Base-by-base conservation (phyloP, 2,797 vertebrate genomes). In the Acropternis orthonyx region DNA sequence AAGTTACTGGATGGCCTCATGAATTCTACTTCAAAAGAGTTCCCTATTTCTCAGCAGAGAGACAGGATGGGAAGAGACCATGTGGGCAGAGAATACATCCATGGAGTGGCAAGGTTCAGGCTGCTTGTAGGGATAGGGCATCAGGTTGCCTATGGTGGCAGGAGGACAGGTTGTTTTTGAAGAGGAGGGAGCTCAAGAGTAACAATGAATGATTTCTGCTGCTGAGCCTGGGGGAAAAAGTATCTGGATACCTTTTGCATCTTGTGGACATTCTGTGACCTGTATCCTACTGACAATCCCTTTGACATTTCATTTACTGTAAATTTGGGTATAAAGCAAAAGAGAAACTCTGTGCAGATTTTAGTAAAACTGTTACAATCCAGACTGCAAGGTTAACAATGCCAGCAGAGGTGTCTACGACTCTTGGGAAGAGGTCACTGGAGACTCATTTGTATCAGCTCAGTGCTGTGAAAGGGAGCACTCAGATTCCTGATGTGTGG, bases 101-200 rank as follows among this genome's bases (percentile, higher is more conserved):
- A 15, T 1, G 3, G 44, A 43, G 28, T 27, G 14, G 17, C 21
- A 67, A 34, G 7, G 10, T 44, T 17, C 19, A 20, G 24, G n/a
- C 16, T 55, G 12, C 6, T 44, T 4, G 5, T 22, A 11, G 23
- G 22, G 6, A 27, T 46, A 0, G 1, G 6, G 14, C 24, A 37
- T 4, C 3, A 7, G 12, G 5, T 20, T 72, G 10, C 27, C 30
- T 46, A 2, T 13, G 17, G 37, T 55, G n/a, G 46, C 36, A 56
- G 43, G 5, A 74, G 19, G 8, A 48, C 7, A 24, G 21, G n/a
- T 28, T 67, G 8, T 28, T 82, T 59, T 68, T 28, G 41, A 54
- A 36, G 43, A 82, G 14, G 12, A 61, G 15, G 8, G 2, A 6
- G 3, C 11, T 44, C 36, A 65, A 39, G 30, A 81, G 24, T 24